phyloP scores from a whole-genome alignment of 2,888 invertebrate genomes.

The Papilio elwesi region DNA sequence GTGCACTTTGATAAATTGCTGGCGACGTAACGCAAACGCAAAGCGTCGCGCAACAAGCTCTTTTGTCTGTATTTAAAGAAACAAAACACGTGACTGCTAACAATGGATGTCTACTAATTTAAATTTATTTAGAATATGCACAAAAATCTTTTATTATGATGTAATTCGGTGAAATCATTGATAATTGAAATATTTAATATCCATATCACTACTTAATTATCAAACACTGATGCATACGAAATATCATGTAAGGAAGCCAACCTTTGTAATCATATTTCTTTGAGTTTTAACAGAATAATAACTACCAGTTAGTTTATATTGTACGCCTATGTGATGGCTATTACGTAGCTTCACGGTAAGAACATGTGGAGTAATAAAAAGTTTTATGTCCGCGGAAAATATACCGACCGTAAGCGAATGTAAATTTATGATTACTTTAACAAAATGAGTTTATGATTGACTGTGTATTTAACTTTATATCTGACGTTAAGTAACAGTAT shows the following conservation, averaged over 20 bases:
- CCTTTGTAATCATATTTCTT: too few species aligned
- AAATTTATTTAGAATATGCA: too few species aligned
- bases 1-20: constrained; percentile 9
- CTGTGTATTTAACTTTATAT: constrained; percentile 11
- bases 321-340: not conserved
- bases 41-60: not conserved
- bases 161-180: too few species aligned
- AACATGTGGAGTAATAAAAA: constrained; percentile 30
- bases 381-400: constrained; percentile 12
- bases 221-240: too few species aligned
- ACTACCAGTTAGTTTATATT: not conserved
- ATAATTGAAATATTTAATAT: too few species aligned
- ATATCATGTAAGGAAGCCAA: too few species aligned
- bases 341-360: constrained; percentile 12
- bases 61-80: constrained; percentile 7
- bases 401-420: constrained; percentile 23
- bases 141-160: too few species aligned
- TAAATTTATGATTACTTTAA: constrained; percentile 23
- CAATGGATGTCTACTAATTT: too few species aligned
- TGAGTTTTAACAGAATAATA: not conserved
- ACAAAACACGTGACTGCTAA: not conserved
- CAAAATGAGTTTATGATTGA: constrained; percentile 21
- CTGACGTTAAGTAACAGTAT: not conserved
- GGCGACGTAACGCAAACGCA: not conserved
- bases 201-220: too few species aligned